phyloP scores from a whole-genome alignment of 2,888 invertebrate species.

The Miltochrista miniata region DNA sequence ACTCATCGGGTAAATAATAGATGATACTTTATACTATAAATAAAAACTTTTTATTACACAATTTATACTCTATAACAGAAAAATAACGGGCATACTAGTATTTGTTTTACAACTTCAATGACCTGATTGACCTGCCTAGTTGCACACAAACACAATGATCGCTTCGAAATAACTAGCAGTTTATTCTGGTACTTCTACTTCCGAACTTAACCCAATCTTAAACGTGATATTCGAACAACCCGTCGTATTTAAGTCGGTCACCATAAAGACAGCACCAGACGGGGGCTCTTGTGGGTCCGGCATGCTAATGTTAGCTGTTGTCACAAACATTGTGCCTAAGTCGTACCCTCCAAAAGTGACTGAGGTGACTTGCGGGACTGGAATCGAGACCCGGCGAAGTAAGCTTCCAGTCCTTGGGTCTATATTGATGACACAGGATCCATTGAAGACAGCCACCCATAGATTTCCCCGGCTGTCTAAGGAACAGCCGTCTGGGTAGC shows the following conservation, averaged over 20 bases:
- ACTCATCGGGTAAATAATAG: no score
- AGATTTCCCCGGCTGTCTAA: slow-evolving; percentile 90
- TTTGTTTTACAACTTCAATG: no score
- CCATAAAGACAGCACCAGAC: slow-evolving; percentile 84
- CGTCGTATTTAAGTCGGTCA: slow-evolving; percentile 84
- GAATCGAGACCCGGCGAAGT: slow-evolving; percentile 78
- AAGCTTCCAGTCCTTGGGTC: slow-evolving; percentile 82
- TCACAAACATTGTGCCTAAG: slow-evolving; percentile 87
- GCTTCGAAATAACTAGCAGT: no score
- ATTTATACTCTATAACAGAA: no score
- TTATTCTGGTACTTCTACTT: no score
- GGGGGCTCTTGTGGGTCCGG: slow-evolving; percentile 67
- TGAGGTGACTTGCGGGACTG: slow-evolving; percentile 87
- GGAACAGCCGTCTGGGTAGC: slow-evolving; percentile 88
- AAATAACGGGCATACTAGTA: no score
- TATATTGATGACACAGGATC: slow-evolving; percentile 81
- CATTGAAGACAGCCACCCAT: slow-evolving; percentile 89
- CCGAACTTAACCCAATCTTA: slow-evolving; percentile 5
- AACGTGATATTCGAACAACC: slow-evolving; percentile 5
- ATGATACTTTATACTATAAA: no score
- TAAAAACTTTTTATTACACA: no score
- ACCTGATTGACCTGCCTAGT: no score
- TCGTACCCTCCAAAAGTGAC: slow-evolving; percentile 89
- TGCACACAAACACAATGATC: no score
- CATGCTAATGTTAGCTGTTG: slow-evolving; percentile 77